phyloP scores from a whole-genome alignment of 2,797 vertebrate species.

The Poecilia picta region DNA sequence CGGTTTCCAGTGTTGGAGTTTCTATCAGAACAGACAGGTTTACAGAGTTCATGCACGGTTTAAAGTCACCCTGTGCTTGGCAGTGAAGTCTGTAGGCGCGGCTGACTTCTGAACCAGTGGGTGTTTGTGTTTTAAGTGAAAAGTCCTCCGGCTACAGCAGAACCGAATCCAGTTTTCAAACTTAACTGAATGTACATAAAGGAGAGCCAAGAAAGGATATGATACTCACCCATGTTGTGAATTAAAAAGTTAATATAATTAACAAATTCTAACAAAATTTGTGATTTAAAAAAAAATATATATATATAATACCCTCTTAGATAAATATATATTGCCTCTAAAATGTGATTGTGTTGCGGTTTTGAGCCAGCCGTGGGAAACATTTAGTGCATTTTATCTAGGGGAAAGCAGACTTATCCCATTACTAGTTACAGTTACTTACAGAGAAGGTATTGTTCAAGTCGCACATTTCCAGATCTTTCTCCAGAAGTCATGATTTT shows the following conservation, averaged over 20 bases:
- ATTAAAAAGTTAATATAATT: conserved; percentile 38
- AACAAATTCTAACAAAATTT: conserved; percentile 50
- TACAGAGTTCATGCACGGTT: background rate
- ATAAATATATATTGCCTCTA: conserved; percentile 15
- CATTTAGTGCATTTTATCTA: conserved; percentile 13
- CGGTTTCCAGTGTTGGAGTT: background rate
- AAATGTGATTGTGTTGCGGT: conserved; percentile 46
- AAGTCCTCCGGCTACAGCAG: conserved; percentile 21
- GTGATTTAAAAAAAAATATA: conserved; percentile 20
- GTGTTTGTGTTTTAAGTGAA: conserved; percentile 21
- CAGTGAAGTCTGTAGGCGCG: background rate
- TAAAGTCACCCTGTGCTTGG: background rate
- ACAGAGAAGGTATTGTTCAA: conserved; percentile 25
- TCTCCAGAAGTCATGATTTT: conserved; percentile 21
- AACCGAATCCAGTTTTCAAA: conserved; percentile 25
- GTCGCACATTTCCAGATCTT: conserved; percentile 37
- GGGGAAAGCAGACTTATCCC: background rate
- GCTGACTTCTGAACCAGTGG: background rate
- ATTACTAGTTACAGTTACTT: conserved; percentile 19
- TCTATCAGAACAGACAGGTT: background rate
- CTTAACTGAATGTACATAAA: conserved; percentile 58
- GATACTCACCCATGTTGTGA: conserved; percentile 50
- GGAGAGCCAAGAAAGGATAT: conserved; percentile 17
- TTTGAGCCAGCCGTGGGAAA: conserved; percentile 24
- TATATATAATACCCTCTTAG: background rate